Evolutionary conservation across 2,113 vertebrate species (phyloP).

Genomic region (Maccullochella peelii): DNA sequence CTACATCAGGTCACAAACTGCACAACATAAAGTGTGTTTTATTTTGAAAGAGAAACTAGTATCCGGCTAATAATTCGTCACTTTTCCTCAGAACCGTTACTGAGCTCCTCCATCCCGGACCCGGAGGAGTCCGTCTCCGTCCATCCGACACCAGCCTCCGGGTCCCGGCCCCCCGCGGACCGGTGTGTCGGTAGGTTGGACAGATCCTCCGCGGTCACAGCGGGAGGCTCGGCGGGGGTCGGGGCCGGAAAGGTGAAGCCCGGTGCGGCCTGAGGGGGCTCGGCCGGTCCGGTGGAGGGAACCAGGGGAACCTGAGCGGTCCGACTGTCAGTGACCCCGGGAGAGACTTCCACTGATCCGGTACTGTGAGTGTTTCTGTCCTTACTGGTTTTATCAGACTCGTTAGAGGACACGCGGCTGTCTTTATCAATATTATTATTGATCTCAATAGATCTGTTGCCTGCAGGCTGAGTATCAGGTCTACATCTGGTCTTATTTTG

Average conservation of each 20-base stretch:
- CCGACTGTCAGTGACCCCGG: not conserved
- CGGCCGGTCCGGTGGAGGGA: not conserved
- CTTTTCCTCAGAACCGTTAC: no score
- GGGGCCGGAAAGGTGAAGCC: not conserved
- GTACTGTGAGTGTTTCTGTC: no score
- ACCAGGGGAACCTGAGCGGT: not conserved
- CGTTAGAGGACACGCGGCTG: no score
- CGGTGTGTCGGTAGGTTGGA: slow-evolving; percentile 40
- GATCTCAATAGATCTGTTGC: no score
- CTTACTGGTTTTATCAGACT: no score
- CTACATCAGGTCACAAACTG: no score
- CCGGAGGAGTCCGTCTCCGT: slow-evolving; percentile 22
- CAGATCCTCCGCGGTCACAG: slow-evolving; percentile 51
- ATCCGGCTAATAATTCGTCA: not conserved
- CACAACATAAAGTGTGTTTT: slow-evolving; percentile 1
- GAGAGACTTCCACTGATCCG: no score
- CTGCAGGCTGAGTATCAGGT: no score
- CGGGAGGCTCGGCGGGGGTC: not conserved
- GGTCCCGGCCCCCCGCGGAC: not conserved
- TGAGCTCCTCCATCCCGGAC: slow-evolving; percentile 15
- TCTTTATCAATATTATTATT: no score
- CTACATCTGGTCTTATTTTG: no score
- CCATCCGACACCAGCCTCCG: no score
- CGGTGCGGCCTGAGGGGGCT: not conserved
- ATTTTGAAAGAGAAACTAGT: slow-evolving; percentile 10